A percentile compares a stretch with the other conserved stretches of the same genome.
These are phyloP conservation scores for Caenorhabditis uteleia DNA, from an alignment of 2,888 invertebrate species.

Conservation along the genomic window DNA sequence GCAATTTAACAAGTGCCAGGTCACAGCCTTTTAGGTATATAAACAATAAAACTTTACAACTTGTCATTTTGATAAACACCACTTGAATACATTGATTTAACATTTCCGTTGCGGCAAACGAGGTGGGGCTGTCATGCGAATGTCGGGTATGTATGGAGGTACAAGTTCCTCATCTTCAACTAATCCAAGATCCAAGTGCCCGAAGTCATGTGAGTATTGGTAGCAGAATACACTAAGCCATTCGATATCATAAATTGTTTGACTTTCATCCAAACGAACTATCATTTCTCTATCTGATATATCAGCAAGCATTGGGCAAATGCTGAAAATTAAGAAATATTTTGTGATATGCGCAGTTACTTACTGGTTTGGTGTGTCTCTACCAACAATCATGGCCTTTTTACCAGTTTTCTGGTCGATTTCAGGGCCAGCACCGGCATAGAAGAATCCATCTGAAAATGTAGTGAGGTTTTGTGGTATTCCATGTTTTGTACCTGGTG, in stretches of 20 bases:
- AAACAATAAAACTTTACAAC: no score
- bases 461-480: neutral
- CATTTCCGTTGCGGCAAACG: no score
- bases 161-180: slow-evolving; percentile 49
- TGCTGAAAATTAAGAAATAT: slow-evolving; percentile 36
- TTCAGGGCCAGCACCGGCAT: slow-evolving; percentile 52
- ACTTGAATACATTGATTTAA: neutral
- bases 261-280: slow-evolving; percentile 48
- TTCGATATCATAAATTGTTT: slow-evolving; percentile 61
- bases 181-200: slow-evolving; percentile 54
- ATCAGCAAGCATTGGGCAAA: slow-evolving; percentile 60
- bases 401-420: slow-evolving; percentile 55
- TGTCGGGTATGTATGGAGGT: slow-evolving; percentile 59
- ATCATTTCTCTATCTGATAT: slow-evolving; percentile 51
- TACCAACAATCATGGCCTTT: slow-evolving; percentile 57
- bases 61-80: neutral
- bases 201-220: slow-evolving; percentile 59
- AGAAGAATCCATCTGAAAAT: slow-evolving; percentile 63
- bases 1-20: no score
- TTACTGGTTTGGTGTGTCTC: slow-evolving; percentile 48
- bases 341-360: neutral
- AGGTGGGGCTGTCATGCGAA: slow-evolving; percentile 11
- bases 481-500: slow-evolving; percentile 53
- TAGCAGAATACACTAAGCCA: slow-evolving; percentile 60
- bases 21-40: no score